phyloP scores from a whole-genome alignment of 2,888 invertebrate species.

The Scaptomyza caliginosa region DNA sequence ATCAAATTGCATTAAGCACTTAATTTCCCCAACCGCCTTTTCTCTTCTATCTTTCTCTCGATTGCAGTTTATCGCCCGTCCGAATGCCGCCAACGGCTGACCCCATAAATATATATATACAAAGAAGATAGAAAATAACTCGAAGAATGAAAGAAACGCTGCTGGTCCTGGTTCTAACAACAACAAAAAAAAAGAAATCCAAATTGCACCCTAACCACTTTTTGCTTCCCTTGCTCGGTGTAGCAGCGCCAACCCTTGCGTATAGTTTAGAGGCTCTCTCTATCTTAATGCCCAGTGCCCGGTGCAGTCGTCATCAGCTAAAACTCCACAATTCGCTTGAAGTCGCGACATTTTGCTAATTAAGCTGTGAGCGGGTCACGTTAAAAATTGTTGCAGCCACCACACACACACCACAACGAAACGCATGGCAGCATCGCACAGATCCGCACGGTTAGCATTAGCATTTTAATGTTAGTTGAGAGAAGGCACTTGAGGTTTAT shows the following conservation, averaged over 20 bases:
- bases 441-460: constrained; percentile 49
- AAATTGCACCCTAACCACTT: constrained; percentile 4
- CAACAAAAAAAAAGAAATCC: too few species aligned
- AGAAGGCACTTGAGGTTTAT: constrained; percentile 61
- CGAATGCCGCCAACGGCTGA: constrained; percentile 50
- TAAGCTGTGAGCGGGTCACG: constrained; percentile 69
- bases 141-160: constrained; percentile 12
- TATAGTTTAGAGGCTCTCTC: constrained; percentile 31
- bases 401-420: constrained; percentile 3
- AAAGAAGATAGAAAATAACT: background rate
- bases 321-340: background rate
- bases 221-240: background rate
- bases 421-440: too few species aligned
- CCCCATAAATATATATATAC: constrained; percentile 59
- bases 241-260: constrained; percentile 18
- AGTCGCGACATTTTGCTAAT: constrained; percentile 73
- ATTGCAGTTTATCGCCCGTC: constrained; percentile 36
- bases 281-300: constrained; percentile 58
- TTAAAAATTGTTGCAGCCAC: constrained; percentile 49
- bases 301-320: constrained; percentile 30
- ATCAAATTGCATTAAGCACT: constrained; percentile 47
- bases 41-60: background rate
- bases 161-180: constrained; percentile 2
- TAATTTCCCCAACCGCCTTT: constrained; percentile 2
- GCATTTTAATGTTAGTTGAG: constrained; percentile 61